Conservation (phyloP, 2,113 vertebrate species). For the Poeciliopsis turrubarensis region DNA sequence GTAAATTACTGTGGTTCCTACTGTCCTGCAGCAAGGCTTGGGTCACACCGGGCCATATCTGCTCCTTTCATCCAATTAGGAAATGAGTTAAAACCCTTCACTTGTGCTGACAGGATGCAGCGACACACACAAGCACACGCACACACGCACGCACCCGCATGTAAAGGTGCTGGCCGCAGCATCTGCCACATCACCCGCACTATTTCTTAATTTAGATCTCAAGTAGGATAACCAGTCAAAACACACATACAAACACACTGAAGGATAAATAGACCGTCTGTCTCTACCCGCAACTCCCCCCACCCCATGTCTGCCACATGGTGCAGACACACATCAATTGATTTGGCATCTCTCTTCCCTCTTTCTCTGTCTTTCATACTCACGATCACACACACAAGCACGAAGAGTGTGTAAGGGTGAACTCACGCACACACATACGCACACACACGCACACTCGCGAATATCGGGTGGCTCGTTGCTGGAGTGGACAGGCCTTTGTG, state of each 20-base stretch:
- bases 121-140: slow-evolving; percentile 26
- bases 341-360: slow-evolving; percentile 67
- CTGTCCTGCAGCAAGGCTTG: slow-evolving; percentile 66
- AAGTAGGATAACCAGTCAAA: slow-evolving; percentile 77
- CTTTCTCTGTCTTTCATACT: slow-evolving; percentile 44
- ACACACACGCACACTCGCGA: slow-evolving; percentile 50
- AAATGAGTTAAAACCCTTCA: slow-evolving; percentile 73
- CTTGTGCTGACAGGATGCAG: slow-evolving; percentile 48
- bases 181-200: slow-evolving; percentile 68
- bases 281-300: slow-evolving; percentile 36
- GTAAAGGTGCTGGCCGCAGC: slow-evolving; percentile 45
- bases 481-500: slow-evolving; percentile 83
- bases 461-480: slow-evolving; percentile 73
- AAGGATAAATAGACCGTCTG: slow-evolving; percentile 73
- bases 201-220: slow-evolving; percentile 83
- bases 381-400: slow-evolving; percentile 48
- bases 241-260: slow-evolving; percentile 74
- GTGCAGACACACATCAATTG: slow-evolving; percentile 75
- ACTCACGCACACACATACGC: slow-evolving; percentile 43
- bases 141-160: slow-evolving; percentile 20
- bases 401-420: slow-evolving; percentile 25
- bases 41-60: slow-evolving; percentile 67
- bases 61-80: slow-evolving; percentile 79
- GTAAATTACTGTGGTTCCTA: slow-evolving; percentile 69
- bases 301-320: slow-evolving; percentile 67